Base-by-base conservation (phyloP, 2,888 invertebrate species). In the Drosophila lutescens region DNA sequence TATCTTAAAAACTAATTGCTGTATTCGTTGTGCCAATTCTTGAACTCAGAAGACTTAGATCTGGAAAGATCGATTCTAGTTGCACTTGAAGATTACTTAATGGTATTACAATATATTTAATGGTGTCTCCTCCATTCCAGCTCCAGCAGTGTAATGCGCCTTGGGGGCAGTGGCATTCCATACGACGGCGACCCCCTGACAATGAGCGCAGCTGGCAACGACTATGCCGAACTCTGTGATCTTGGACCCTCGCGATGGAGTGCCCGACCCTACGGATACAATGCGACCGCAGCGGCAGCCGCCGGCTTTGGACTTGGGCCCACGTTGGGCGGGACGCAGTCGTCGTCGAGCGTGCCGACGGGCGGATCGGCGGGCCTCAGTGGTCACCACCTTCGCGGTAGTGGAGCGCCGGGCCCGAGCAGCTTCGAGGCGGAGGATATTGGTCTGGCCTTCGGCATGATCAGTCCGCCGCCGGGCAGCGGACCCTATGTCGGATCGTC, bases 151-250 rank as follows among this genome's bases (percentile, higher is more conserved):
- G 89, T 90, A 89, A 90, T 90, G 90, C 90, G 91, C 90, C 91
- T 90, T 89, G 90, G 90, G 90, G 90, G 90, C 76, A 90, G 90
- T 89, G 90, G 90, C 79, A 87, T 90, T 85, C 90, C 91, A 89
- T 90, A 89, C 91, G 90, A 90, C 90, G 90, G 91, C 79, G 90
- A 90, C 91, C 91, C 92, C 92, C 92, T 91, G 91, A 91, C 91
- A 90, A 92, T 92, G 92, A 92, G 92, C 91, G 91, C 92, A 89
- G 91, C 91, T 89, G 92, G 92, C 88, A 92, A 92, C 86, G 92
- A 92, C 83, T 92, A 92, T 91, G 92, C 92, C 80, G 92, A 92
- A 91, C 89, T 92, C 89, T 92, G 92, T 90, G 92, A 92, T 89
- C 89, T 92, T 90, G 92, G 92, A 81, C 92, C 92, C 84, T 91